These are phyloP conservation scores for Poeciliopsis presidionis DNA, from an alignment of 2,797 vertebrate genomes.

Conservation along the genomic window DNA sequence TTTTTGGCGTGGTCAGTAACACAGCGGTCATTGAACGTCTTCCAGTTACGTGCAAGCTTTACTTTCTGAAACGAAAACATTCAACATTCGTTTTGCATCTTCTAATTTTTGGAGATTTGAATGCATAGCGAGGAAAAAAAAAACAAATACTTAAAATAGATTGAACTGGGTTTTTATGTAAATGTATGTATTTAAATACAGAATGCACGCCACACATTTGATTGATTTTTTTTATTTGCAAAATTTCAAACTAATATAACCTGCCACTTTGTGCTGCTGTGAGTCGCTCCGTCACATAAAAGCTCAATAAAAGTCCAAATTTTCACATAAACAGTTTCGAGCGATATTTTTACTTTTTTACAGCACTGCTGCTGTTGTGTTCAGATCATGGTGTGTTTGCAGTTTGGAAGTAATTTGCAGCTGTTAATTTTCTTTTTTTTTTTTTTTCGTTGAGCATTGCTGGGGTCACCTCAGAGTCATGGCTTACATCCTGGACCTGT, in stretches of 20 bases:
- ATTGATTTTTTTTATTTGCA: neutral
- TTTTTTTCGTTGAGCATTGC: neutral
- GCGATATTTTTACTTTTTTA: no score
- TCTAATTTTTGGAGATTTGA: neutral
- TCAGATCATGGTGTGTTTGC: neutral
- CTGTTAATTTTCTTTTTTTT: neutral
- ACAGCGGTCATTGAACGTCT: no score
- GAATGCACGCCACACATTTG: neutral
- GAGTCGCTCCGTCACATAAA: neutral
- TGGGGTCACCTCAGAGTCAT: constrained; percentile 25
- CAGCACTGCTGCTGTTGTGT: constrained; percentile 1
- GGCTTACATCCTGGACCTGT: constrained; percentile 19
- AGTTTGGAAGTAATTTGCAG: neutral
- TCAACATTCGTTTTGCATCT: neutral
- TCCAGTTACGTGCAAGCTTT: no score
- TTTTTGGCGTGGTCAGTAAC: no score
- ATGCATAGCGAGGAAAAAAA: neutral
- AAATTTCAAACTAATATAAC: neutral
- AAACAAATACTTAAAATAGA: no score
- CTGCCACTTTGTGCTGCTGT: neutral
- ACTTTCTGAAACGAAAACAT: neutral
- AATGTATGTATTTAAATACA: neutral
- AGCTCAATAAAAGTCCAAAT: neutral
- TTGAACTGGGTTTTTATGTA: neutral
- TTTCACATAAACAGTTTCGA: neutral